Base-by-base conservation (phyloP, 2,888 invertebrate genomes). In the Dendrolimus houi region DNA sequence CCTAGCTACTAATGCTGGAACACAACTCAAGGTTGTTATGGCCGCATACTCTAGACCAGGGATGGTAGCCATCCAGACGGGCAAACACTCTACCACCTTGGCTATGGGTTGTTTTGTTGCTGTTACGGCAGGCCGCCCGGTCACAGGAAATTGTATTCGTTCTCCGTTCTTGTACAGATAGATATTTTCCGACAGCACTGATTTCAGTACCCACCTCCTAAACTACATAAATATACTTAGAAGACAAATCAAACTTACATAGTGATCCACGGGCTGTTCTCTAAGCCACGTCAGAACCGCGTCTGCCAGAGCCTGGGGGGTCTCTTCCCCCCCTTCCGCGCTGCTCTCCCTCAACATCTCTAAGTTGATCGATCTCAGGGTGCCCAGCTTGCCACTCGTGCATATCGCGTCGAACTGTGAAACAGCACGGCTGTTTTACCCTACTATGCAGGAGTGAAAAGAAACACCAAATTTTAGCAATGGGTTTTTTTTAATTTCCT, bases 341-440 rank as follows among this genome's bases (percentile, higher is more conserved):
- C 93, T 92, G 13, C 94, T 93, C 74, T 94, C 94, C 74, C 95
- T 95, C 65, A 96, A 83, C 64, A 96, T 92, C 81, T 96, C 96
- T 60, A 96, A 93, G 59, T 93, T 92, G 55, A 95, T 88, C 70
- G 94, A 92, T 12, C 94, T 94, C 66, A 96, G 86, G 53, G 92
- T 87, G 58, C 93, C 89, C 59, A 95, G 86, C 58, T 93, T 92
- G 58, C 93, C 93, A 69, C 91, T 91, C 70, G 89, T 91, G 68
- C 93, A 93, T 52, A 96, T 92, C 65, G 92, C 92, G 56, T 91
- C 88, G 74, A 96, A 94, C 93, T 95, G 81, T 54, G 63, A 55
- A 52, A 53, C 53, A 40, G 17, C 2, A 2, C 9, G 9, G 12
- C 42, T 53, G 54, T n/a, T 8, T 47, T 47, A 47, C 47, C 47